phyloP scores from a whole-genome alignment of 53 echinoderm and acorn worm genomes.

The Astropecten irregularis region DNA sequence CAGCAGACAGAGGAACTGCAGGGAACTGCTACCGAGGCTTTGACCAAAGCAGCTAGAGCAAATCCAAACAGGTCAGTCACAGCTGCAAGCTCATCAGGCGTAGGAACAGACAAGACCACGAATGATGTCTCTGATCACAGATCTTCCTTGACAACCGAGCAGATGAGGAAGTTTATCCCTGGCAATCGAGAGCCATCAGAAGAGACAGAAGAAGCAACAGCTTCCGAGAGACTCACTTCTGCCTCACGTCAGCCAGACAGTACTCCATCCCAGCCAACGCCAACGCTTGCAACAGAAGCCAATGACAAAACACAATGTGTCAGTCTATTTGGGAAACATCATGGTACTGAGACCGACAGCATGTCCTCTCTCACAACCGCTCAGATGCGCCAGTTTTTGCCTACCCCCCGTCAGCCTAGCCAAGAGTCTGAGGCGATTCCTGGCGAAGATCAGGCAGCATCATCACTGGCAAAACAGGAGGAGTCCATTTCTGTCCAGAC shows the following conservation, averaged over 20 bases:
- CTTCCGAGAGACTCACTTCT: neutral
- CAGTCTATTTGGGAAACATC: neutral
- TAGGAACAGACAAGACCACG: neutral
- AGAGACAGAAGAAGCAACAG: conserved; percentile 5
- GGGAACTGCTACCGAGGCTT: too few species aligned
- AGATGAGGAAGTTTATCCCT: conserved; percentile 33
- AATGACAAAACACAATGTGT: neutral
- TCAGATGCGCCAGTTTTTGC: conserved; percentile 7
- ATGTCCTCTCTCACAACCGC: conserved; percentile 7
- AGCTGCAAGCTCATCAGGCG: too few species aligned
- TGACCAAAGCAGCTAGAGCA: too few species aligned
- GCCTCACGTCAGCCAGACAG: neutral
- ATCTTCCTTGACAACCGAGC: conserved; percentile 22
- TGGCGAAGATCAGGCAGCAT: too few species aligned
- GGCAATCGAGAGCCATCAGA: conserved; percentile 33
- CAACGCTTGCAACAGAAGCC: neutral
- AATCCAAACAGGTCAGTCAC: too few species aligned
- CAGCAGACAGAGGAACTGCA: conserved; percentile 45
- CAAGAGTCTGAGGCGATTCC: neutral
- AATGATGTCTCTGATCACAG: neutral
- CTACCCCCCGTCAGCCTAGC: neutral
- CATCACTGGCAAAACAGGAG: neutral
- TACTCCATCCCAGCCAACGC: neutral
- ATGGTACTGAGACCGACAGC: neutral
- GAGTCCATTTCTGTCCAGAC: neutral